phyloP scores from a whole-genome alignment of 2,888 invertebrate genomes.

The Aquatica leii region DNA sequence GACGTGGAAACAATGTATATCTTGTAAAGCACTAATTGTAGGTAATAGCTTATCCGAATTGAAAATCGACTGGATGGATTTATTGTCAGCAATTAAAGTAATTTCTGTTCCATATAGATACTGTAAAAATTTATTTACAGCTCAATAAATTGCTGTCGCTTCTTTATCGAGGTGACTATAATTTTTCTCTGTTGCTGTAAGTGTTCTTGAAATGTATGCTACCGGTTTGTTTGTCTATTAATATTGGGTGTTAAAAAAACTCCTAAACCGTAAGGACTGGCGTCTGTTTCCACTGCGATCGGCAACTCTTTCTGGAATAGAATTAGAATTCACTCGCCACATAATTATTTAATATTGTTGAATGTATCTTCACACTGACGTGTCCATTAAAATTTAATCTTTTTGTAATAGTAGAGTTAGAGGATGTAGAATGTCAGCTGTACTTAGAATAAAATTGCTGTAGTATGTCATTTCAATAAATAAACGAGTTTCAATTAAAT shows the following conservation, averaged over 20 bases:
- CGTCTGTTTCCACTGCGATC: conserved; percentile 44
- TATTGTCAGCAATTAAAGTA: conserved; percentile 18
- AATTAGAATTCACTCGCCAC: neutral
- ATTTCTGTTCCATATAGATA: conserved; percentile 33
- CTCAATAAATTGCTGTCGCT: conserved; percentile 43
- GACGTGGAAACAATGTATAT: conserved; percentile 10
- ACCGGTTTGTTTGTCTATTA: conserved; percentile 50
- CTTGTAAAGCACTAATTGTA: conserved; percentile 1
- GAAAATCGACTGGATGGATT: conserved; percentile 28
- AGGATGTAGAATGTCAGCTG: neutral
- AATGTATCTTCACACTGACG: conserved; percentile 1
- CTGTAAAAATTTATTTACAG: too few relatives aligned
- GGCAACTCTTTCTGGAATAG: conserved; percentile 30
- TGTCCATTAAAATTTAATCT: neutral
- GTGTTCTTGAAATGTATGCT: conserved; percentile 42
- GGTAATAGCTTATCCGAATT: conserved; percentile 19
- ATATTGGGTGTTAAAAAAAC: conserved; percentile 45
- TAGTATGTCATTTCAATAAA: conserved; percentile 31
- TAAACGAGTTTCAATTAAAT: neutral
- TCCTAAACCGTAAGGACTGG: conserved; percentile 49
- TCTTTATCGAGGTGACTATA: conserved; percentile 51
- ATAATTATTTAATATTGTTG: conserved; percentile 4
- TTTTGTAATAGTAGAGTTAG: neutral
- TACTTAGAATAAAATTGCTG: neutral
- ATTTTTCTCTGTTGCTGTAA: conserved; percentile 25